These are phyloP conservation scores for Leptura quadrifasciata DNA, from an alignment of 2,888 invertebrate species.

Conservation along the genomic window DNA sequence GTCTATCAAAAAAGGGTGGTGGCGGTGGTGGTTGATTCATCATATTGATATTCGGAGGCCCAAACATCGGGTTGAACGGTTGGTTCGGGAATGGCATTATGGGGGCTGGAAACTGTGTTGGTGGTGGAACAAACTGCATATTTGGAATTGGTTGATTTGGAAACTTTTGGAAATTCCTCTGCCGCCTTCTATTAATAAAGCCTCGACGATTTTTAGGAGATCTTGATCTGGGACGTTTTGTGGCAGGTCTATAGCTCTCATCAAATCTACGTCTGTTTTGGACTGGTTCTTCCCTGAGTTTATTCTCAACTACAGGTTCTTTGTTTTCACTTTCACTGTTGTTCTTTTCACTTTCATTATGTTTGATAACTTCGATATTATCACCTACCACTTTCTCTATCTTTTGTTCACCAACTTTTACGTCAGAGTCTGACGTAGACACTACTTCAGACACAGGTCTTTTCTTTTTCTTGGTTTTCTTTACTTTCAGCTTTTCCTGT, in stretches of 20 bases:
- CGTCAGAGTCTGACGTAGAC: conserved; percentile 45
- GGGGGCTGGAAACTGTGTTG: conserved; percentile 42
- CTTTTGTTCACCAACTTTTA: conserved; percentile 46
- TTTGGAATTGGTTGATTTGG: conserved; percentile 34
- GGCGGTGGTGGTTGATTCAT: conserved; percentile 55
- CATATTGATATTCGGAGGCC: conserved; percentile 48
- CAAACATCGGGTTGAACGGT: conserved; percentile 47
- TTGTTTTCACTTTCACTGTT: conserved; percentile 29
- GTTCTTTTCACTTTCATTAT: conserved; percentile 22
- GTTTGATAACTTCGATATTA: conserved; percentile 20
- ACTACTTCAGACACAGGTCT: conserved; percentile 47
- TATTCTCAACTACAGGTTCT: conserved; percentile 53
- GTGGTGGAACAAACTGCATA: conserved; percentile 37
- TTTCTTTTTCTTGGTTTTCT: conserved; percentile 57
- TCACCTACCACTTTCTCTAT: conserved; percentile 40
- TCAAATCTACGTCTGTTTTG: conserved; percentile 30
- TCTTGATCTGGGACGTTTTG: conserved; percentile 43
- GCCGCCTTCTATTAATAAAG: conserved; percentile 38
- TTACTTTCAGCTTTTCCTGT: conserved; percentile 52
- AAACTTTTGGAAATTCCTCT: conserved; percentile 36
- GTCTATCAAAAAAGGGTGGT: conserved; percentile 58
- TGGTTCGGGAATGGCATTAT: conserved; percentile 38
- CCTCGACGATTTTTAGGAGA: conserved; percentile 42
- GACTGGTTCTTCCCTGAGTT: conserved; percentile 33
- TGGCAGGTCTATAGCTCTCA: conserved; percentile 31